These are phyloP conservation scores for Vimba vimba DNA, from an alignment of 2,113 vertebrate genomes.

Conservation along the genomic window DNA sequence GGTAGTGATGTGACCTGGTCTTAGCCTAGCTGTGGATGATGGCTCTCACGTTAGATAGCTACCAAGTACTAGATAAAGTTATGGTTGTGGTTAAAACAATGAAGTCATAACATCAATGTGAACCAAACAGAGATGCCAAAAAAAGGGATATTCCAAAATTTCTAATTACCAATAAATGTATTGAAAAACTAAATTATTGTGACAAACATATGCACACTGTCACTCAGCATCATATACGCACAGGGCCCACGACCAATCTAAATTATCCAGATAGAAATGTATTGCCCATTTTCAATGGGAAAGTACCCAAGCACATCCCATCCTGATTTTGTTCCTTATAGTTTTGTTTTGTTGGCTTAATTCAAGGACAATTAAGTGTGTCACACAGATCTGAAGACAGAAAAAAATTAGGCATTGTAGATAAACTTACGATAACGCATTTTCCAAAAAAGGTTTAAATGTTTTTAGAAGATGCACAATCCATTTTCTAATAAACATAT, in stretches of 20 bases:
- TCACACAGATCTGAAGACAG: neutral
- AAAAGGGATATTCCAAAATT: neutral
- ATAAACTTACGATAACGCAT: neutral
- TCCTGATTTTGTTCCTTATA: neutral
- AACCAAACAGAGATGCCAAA: neutral
- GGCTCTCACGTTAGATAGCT: slow-evolving; percentile 12
- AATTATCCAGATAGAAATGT: too few relatives aligned
- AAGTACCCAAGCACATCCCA: neutral
- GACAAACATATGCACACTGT: neutral
- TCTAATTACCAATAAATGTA: neutral
- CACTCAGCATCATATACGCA: neutral
- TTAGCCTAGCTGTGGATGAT: slow-evolving; percentile 46
- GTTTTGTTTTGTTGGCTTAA: neutral
- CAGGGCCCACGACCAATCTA: too few relatives aligned
- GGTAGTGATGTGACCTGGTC: slow-evolving; percentile 50
- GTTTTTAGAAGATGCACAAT: neutral
- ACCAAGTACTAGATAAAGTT: neutral
- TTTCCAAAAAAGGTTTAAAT: neutral
- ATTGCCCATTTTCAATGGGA: too few relatives aligned
- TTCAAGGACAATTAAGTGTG: neutral
- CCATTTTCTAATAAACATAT: neutral
- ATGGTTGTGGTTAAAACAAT: too few relatives aligned
- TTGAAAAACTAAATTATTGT: neutral
- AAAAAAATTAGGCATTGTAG: neutral
- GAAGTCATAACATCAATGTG: too few relatives aligned